phyloP scores from a whole-genome alignment of 2,797 vertebrate species.

The Apogon hyalosoma region DNA sequence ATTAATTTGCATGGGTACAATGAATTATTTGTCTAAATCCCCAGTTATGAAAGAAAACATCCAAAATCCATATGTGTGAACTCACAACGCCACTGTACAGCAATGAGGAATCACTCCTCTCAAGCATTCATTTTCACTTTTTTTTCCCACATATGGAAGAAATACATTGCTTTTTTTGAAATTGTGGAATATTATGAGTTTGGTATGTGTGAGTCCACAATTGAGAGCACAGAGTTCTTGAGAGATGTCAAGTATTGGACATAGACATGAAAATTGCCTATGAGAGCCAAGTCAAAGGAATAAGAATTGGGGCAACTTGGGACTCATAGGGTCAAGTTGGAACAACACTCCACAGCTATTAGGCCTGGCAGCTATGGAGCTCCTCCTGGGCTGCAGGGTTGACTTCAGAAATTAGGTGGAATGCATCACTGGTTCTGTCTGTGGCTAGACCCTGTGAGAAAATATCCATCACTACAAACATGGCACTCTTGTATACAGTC shows the following conservation, averaged over 20 bases:
- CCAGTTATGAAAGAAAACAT: slow-evolving; percentile 60
- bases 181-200: slow-evolving; percentile 22
- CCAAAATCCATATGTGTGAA: slow-evolving; percentile 25
- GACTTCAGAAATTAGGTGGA: slow-evolving; percentile 36
- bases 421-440: slow-evolving; percentile 28
- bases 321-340: slow-evolving; percentile 59
- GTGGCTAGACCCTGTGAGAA: slow-evolving; percentile 41
- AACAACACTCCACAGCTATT: slow-evolving; percentile 64
- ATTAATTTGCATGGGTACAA: slow-evolving; percentile 64
- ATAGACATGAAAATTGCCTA: slow-evolving; percentile 69
- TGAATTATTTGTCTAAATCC: slow-evolving; percentile 53
- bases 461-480: slow-evolving; percentile 50
- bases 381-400: slow-evolving; percentile 43
- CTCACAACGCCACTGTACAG: not conserved
- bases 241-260: slow-evolving; percentile 60
- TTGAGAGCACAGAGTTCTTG: slow-evolving; percentile 58
- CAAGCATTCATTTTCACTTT: slow-evolving; percentile 16
- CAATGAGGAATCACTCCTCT: slow-evolving; percentile 40
- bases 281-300: slow-evolving; percentile 56
- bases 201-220: slow-evolving; percentile 10
- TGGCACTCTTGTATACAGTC: slow-evolving; percentile 8
- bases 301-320: slow-evolving; percentile 47
- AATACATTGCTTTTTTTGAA: slow-evolving; percentile 35
- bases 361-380: slow-evolving; percentile 51
- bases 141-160: slow-evolving; percentile 65